Percentiles rank a stretch among this genome's conserved stretches.
These are phyloP conservation scores for Pediacus dermestoides DNA, from an alignment of 2,888 invertebrate species.

Conservation along the genomic window DNA sequence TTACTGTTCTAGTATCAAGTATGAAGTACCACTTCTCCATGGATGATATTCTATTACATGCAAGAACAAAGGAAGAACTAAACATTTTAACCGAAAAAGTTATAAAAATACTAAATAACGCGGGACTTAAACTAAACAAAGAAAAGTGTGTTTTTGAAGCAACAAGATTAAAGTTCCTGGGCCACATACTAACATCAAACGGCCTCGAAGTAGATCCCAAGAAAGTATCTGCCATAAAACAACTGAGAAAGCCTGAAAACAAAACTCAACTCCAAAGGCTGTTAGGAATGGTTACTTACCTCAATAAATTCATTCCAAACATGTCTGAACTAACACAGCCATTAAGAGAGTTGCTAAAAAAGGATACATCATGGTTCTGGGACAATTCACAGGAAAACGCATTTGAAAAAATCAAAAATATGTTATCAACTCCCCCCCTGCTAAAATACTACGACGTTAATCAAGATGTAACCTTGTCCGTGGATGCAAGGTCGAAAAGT, in stretches of 20 bases:
- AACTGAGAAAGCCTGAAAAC: constrained; percentile 1
- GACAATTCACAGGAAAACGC: background rate
- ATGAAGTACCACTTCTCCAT: too few species aligned
- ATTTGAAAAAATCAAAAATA: background rate
- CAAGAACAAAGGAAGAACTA: constrained; percentile 3
- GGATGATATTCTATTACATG: constrained; percentile 9
- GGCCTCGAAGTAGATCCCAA: too few species aligned
- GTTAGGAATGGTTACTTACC: constrained; percentile 7
- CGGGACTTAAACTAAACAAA: constrained; percentile 6
- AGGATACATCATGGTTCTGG: background rate
- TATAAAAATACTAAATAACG: constrained; percentile 3
- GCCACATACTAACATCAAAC: constrained; percentile 4
- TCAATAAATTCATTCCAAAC: too few species aligned
- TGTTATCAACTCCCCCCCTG: background rate
- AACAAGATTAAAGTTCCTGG: constrained; percentile 7
- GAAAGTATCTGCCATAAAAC: too few species aligned
- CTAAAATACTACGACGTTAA: constrained; percentile 7
- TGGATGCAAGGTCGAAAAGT: constrained; percentile 18
- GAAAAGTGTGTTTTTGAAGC: constrained; percentile 9
- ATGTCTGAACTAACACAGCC: too few species aligned
- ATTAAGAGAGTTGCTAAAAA: too few species aligned
- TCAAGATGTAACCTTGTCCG: constrained; percentile 11
- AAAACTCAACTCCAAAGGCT: constrained; percentile 4
- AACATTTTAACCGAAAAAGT: constrained; percentile 1
- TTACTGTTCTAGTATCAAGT: too few species aligned